Evolutionary conservation across 2,113 vertebrate species (phyloP).

Genomic region (Cyphotilapia sp.): DNA sequence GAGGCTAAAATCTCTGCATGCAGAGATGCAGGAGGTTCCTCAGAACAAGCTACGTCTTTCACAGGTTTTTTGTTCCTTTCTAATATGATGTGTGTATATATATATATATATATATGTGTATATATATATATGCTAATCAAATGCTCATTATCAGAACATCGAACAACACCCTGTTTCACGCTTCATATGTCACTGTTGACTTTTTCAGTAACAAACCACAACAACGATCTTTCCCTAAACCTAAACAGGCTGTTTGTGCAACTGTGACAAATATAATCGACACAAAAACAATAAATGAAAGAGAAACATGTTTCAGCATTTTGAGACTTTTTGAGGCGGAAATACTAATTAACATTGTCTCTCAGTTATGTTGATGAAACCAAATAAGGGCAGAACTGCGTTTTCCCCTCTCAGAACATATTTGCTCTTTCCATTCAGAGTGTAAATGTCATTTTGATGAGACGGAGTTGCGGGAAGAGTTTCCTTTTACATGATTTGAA

Average conservation of each 20-base stretch:
- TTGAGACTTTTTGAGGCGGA: neutral
- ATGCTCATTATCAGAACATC: neutral
- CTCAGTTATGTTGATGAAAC: neutral
- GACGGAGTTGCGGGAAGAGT: neutral
- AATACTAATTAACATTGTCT: neutral
- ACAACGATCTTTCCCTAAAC: neutral
- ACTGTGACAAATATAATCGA: neutral
- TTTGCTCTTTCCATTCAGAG: neutral
- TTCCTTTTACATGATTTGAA: neutral
- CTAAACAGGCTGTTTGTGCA: neutral
- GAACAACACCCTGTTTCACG: neutral
- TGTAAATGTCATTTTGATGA: neutral
- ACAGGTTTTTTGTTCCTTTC: neutral
- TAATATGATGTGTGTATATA: fast-evolving
- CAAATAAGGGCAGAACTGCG: neutral
- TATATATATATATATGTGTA: fast-evolving
- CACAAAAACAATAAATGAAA: neutral
- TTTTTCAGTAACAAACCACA: neutral
- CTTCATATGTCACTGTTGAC: neutral
- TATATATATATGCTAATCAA: neutral
- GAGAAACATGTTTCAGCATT: neutral
- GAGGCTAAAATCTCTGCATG: neutral
- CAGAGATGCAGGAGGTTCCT: neutral
- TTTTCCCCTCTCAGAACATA: neutral
- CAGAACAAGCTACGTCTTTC: neutral